phyloP scores from a whole-genome alignment of 2,797 vertebrate species.

The Calcarius lapponicus region DNA sequence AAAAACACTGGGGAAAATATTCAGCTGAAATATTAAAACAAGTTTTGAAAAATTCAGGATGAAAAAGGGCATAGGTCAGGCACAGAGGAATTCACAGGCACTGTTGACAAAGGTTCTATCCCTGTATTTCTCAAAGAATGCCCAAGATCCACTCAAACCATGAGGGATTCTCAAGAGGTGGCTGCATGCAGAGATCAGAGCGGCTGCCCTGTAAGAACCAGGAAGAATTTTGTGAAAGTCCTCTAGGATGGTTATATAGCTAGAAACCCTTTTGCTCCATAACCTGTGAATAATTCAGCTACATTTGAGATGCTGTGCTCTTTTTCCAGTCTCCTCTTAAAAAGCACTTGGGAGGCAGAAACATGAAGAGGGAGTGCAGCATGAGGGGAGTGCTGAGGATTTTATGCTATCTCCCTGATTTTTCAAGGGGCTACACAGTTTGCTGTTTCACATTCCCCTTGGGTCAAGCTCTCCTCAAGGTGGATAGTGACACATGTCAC shows the following conservation, averaged over 20 bases:
- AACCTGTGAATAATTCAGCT: not conserved
- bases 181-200: not conserved
- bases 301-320: not conserved
- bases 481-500: not conserved
- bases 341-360: not conserved
- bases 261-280: not conserved
- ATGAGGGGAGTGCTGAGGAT: not conserved
- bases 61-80: not conserved
- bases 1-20: not conserved
- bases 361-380: not conserved
- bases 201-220: not conserved
- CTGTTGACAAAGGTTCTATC: not conserved
- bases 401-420: not conserved
- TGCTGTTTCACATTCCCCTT: not conserved
- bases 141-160: not conserved
- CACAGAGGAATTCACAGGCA: not conserved
- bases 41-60: not conserved
- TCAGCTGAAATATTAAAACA: not conserved
- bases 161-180: not conserved
- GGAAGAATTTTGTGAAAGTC: not conserved
- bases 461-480: conserved; percentile 3
- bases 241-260: not conserved
- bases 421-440: not conserved
- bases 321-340: not conserved
- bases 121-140: not conserved